phyloP scores from a whole-genome alignment of 2,888 invertebrate genomes.

The Desoria tigrina region DNA sequence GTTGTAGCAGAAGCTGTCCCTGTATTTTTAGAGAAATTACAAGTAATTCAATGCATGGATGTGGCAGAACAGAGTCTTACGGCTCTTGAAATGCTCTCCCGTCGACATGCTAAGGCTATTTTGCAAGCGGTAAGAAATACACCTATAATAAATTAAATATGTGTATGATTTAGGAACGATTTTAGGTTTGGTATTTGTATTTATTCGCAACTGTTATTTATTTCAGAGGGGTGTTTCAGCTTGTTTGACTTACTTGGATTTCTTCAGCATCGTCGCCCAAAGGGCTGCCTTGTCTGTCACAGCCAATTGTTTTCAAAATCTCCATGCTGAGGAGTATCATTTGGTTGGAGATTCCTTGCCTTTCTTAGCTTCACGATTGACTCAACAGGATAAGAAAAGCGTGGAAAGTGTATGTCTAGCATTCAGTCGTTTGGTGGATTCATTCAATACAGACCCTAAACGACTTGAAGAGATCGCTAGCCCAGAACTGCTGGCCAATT shows the following conservation, averaged over 20 bases:
- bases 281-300: constrained; percentile 93
- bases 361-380: constrained; percentile 71
- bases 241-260: constrained; percentile 94
- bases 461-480: constrained; percentile 92
- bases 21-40: constrained; percentile 92
- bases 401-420: constrained; percentile 96
- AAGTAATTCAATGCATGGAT: constrained; percentile 99
- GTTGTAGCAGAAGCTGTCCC: constrained; percentile 97
- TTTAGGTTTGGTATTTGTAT: not conserved
- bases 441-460: constrained; percentile 87
- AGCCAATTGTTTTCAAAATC: constrained; percentile 95
- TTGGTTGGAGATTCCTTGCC: constrained; percentile 85
- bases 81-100: constrained; percentile 93
- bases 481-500: constrained; percentile 83
- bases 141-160: not conserved
- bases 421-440: constrained; percentile 93
- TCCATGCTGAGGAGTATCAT: constrained; percentile 91
- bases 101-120: constrained; percentile 94
- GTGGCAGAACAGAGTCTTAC: constrained; percentile 98
- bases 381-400: constrained; percentile 85
- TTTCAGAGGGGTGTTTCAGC: constrained; percentile 88
- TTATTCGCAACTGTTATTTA: constrained; percentile 2
- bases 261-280: constrained; percentile 98
- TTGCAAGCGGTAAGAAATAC: constrained; percentile 83
- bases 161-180: not conserved